Evolutionary conservation across 2,888 invertebrate species (phyloP), one percentile per base, ranked within the genome.

Genomic region (Drosophila paramelanica): DNA sequence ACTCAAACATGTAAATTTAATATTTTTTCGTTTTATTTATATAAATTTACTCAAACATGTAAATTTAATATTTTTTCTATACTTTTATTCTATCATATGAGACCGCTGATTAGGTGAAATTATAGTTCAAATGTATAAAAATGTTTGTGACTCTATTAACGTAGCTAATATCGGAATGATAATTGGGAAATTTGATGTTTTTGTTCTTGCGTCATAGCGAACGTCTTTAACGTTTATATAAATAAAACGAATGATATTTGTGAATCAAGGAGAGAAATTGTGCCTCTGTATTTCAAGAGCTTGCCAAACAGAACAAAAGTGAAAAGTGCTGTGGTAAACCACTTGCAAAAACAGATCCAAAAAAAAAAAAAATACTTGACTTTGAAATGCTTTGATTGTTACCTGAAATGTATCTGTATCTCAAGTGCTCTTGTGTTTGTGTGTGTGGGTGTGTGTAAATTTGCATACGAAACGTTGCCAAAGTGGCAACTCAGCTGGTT

Each of bases 271-370:
- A 5, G 27, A 3, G 13, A 20, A 14, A 23, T 11, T 17, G n/a
- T 27, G 33, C 23, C 33, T 43, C 45, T 31, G 57, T 53, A 17
- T 13, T 33, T 51, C 51, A 53, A 81, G 61, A 67, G 73, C 68
- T 85, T 60, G 47, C 64, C 72, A 77, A 81, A 81, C 88, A 85
- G 68, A 67, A 61, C 71, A 70, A 68, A 78, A 85, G 76, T 88
- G 80, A 75, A 78, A 81, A 79, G 81, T 67, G 72, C 60, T 81
- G 81, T 73, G 81, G 84, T 64, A 60, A 83, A 36, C 71, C 81
- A 78, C 78, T 82, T 64, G 25, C 20, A 51, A 45, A 36, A n/a
- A 25, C 36, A 17, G 17, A 57, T 25, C 3, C 25, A 41, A 64
- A 17, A 41, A 25, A 64, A 13, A 38, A 53, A 42, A 56, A 49